Base-by-base conservation (phyloP, 92 coral and sea anemone species). In the Epizoanthus fatuus region DNA sequence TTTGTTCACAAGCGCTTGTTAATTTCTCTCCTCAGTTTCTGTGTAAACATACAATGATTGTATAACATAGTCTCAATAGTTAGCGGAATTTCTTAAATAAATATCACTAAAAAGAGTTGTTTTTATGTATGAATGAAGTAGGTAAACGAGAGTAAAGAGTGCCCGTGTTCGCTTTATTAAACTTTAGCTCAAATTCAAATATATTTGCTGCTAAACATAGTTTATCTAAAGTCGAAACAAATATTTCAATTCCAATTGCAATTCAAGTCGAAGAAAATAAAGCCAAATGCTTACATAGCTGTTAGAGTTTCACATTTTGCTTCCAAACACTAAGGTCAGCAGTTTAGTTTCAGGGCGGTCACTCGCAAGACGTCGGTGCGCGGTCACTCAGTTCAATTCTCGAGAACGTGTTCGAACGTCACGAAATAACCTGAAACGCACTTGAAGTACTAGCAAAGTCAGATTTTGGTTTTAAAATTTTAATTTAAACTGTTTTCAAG, bases 311-410 rank as follows among this genome's bases (percentile, higher is more conserved):
- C 58, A 35, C 54, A 7, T 52, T 52, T 69, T 38, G 74, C 55
- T 69, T 58, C 66, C 66, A 11, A 20, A 22, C 22, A 49, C 75
- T 42, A 16, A 15, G 75, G 75, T 70, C 75, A 70, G 56, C 58
- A 59, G 75, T 44, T 70, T 16, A 5, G 51, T 70, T 40, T 45
- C 22, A 44, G 11, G 42, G 75, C n/a, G n/a, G n/a, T n/a, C n/a
- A n/a, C n/a, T n/a, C n/a, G n/a, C n/a, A n/a, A n/a, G n/a, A n/a
- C n/a, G n/a, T n/a, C n/a, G n/a, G n/a, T n/a, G n/a, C n/a, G n/a
- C n/a, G n/a, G n/a, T n/a, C n/a, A n/a, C n/a, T n/a, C n/a, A n/a
- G n/a, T n/a, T n/a, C n/a, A n/a, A n/a, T n/a, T n/a, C n/a, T n/a
- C n/a, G n/a, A 29, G 32, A 29, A 29, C 1, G 32, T 29, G 32